Conservation (phyloP, 1,140 invertebrate species). For the Temnothorax curvispinosus region DNA sequence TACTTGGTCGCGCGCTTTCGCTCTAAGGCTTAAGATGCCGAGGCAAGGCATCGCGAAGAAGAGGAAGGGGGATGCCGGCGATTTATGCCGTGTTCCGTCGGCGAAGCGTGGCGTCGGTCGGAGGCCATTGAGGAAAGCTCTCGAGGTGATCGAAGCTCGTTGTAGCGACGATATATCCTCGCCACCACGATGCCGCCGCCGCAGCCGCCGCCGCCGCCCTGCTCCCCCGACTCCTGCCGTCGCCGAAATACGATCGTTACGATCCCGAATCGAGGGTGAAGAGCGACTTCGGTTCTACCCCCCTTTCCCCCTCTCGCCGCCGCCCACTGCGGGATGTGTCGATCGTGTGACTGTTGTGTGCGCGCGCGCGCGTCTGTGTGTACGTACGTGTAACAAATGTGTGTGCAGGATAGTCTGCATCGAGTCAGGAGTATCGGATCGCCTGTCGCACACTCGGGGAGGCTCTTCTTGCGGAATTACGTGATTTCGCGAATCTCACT, state of each 20-base stretch:
- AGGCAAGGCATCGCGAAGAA: not conserved
- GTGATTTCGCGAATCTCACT: constrained; percentile 68
- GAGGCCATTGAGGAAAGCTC: constrained; percentile 72
- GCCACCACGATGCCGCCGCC: constrained; percentile 55
- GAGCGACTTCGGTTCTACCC: constrained; percentile 45
- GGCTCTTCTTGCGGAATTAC: constrained; percentile 57
- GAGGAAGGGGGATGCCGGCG: constrained; percentile 18
- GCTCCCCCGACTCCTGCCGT: not conserved
- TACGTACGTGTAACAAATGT: not conserved
- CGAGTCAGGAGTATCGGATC: constrained; percentile 40
- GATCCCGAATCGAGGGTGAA: constrained; percentile 62
- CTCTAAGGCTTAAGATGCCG: not conserved
- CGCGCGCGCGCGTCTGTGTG: not conserved
- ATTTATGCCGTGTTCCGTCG: constrained; percentile 66
- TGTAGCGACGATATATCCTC: constrained; percentile 71
- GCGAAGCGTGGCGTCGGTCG: constrained; percentile 59
- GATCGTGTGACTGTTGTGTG: constrained; percentile 26
- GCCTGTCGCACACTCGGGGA: constrained; percentile 37
- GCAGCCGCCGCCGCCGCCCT: not conserved
- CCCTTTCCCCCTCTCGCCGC: not conserved
- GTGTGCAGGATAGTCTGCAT: not conserved
- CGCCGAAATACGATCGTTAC: constrained; percentile 67
- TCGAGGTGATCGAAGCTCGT: constrained; percentile 73
- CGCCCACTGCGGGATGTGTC: not conserved
- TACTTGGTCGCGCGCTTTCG: constrained; percentile 8